Evolutionary conservation across 2,797 vertebrate species (phyloP).

Genomic region (Miichthys miiuy): DNA sequence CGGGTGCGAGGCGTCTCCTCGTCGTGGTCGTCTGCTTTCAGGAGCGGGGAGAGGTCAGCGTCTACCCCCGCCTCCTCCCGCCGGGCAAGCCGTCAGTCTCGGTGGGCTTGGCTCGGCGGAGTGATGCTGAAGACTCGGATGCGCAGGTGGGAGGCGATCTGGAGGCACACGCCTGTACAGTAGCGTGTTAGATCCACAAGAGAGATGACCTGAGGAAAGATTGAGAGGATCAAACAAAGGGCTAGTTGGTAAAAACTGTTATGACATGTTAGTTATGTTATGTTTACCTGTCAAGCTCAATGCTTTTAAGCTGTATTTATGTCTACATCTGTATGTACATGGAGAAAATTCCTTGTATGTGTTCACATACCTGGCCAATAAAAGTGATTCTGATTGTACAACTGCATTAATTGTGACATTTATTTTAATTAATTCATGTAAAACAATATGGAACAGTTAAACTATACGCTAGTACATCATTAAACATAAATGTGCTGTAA

Average conservation of each 20-base stretch:
- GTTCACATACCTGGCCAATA: too few species aligned
- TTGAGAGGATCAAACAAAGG: background rate
- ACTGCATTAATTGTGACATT: background rate
- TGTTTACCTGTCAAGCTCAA: too few species aligned
- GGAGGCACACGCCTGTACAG: constrained; percentile 92
- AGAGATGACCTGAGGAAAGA: constrained; percentile 88
- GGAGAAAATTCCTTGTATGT: too few species aligned
- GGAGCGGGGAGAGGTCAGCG: constrained; percentile 78
- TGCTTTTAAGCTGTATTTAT: too few species aligned
- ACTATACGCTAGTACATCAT: too few species aligned
- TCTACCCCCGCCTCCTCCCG: constrained; percentile 88
- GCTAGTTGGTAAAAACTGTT: background rate
- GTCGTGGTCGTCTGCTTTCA: constrained; percentile 83
- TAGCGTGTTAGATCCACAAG: constrained; percentile 92
- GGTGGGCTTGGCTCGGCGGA: constrained; percentile 87
- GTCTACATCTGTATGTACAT: too few species aligned
- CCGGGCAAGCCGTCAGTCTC: constrained; percentile 93
- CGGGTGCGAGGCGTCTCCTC: constrained; percentile 65
- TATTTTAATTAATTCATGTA: background rate
- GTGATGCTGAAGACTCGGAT: constrained; percentile 95
- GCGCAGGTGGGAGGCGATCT: constrained; percentile 95
- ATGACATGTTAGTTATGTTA: too few species aligned
- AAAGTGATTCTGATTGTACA: too few species aligned
- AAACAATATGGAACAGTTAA: too few species aligned
- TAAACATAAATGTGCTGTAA: too few species aligned